Percentiles rank a stretch among this genome's conserved stretches.
These are phyloP conservation scores for Otocyon megalotis DNA, from an alignment of 2,113 vertebrate genomes.

Conservation along the genomic window DNA sequence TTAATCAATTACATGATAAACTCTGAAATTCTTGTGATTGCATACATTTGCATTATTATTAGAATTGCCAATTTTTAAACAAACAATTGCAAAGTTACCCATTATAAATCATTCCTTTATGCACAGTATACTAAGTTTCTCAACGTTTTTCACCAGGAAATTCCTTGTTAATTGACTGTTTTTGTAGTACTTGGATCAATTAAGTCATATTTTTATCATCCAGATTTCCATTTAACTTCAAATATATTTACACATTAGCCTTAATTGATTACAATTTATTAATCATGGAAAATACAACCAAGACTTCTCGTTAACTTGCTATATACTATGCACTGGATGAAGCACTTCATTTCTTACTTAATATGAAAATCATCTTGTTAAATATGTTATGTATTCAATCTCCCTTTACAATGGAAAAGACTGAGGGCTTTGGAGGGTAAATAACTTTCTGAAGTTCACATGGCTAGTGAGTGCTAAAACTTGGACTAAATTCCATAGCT, in stretches of 20 bases:
- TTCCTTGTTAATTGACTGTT: background rate
- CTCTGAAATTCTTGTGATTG: background rate
- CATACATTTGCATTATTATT: background rate
- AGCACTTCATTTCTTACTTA: background rate
- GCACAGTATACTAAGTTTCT: background rate
- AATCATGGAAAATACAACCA: constrained; percentile 6
- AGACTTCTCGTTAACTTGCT: background rate
- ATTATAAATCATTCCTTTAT: background rate
- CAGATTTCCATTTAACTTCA: constrained; percentile 24
- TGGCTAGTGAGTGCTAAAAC: background rate
- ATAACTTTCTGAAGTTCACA: background rate
- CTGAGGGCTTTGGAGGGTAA: background rate
- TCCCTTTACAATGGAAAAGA: background rate
- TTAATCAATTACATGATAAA: background rate
- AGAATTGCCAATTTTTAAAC: background rate
- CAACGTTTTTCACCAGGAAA: background rate
- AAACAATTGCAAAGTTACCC: background rate
- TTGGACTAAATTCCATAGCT: background rate
- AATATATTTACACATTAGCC: background rate
- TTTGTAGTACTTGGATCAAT: background rate
- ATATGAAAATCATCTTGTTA: background rate
- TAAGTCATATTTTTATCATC: background rate
- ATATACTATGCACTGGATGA: background rate
- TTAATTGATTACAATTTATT: constrained; percentile 37
- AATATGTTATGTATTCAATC: background rate